These are phyloP conservation scores for Apotomis capreana DNA, from an alignment of 2,888 invertebrate species.

Conservation along the genomic window DNA sequence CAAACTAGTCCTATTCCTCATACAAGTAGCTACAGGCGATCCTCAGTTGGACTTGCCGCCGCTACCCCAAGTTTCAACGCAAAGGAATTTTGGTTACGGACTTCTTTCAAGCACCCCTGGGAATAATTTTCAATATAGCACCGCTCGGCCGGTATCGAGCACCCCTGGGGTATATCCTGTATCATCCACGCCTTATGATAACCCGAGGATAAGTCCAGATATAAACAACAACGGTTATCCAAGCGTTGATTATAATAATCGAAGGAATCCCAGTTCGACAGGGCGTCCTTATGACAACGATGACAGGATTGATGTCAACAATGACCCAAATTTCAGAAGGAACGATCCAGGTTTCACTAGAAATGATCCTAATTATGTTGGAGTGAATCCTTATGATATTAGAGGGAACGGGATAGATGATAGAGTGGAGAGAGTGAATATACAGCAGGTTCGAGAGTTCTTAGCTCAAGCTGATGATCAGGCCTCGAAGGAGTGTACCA, in stretches of 20 bases:
- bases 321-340: constrained; percentile 74
- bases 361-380: constrained; percentile 73
- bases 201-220: constrained; percentile 69
- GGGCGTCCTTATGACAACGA: constrained; percentile 67
- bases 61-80: constrained; percentile 65
- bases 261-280: constrained; percentile 65
- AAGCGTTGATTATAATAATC: constrained; percentile 63
- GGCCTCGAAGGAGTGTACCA: constrained; percentile 91
- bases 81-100: constrained; percentile 69
- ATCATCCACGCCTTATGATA: constrained; percentile 67
- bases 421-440: constrained; percentile 71
- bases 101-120: constrained; percentile 67
- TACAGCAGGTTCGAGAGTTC: constrained; percentile 82
- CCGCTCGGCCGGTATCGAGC: constrained; percentile 61
- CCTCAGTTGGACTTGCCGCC: constrained; percentile 84
- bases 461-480: constrained; percentile 89
- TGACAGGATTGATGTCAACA: constrained; percentile 76
- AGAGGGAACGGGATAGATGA: constrained; percentile 71
- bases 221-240: constrained; percentile 78
- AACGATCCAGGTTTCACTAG: constrained; percentile 81
- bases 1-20: constrained; percentile 53
- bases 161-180: constrained; percentile 66
- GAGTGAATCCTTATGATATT: constrained; percentile 74
- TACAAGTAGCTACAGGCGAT: constrained; percentile 52
- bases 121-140: constrained; percentile 68